phyloP scores from a whole-genome alignment of 2,797 vertebrate genomes.

The Staurois parvus region DNA sequence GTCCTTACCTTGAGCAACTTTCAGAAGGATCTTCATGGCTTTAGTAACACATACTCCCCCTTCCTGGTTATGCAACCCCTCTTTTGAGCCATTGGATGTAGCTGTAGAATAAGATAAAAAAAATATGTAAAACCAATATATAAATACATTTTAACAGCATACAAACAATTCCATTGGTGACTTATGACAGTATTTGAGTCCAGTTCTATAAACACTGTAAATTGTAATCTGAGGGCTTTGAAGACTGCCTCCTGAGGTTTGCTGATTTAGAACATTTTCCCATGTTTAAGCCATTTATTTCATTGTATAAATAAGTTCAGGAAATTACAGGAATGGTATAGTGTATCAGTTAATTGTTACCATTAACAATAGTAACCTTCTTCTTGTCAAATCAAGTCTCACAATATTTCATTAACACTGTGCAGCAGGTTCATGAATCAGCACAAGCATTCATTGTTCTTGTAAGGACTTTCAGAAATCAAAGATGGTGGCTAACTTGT shows the following conservation, averaged over 20 bases:
- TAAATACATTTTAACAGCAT: neutral
- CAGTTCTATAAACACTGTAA: neutral
- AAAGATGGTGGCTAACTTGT: neutral
- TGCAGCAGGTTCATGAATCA: neutral
- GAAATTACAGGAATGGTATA: constrained; percentile 50
- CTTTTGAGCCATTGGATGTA: constrained; percentile 97
- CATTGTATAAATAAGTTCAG: constrained; percentile 47
- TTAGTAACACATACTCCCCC: constrained; percentile 97
- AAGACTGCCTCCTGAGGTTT: constrained; percentile 7
- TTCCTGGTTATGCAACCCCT: constrained; percentile 98
- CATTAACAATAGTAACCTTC: constrained; percentile 52
- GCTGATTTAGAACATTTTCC: constrained; percentile 18
- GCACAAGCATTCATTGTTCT: constrained; percentile 3
- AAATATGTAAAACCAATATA: constrained; percentile 6
- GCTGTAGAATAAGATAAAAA: constrained; percentile 82
- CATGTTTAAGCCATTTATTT: constrained; percentile 33
- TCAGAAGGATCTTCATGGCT: constrained; percentile 99
- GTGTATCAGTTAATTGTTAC: constrained; percentile 54
- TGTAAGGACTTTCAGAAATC: neutral
- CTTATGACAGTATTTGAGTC: constrained; percentile 15
- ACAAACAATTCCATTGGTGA: constrained; percentile 14
- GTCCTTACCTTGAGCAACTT: constrained; percentile 98
- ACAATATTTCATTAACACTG: constrained; percentile 37
- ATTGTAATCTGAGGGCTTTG: constrained; percentile 21
- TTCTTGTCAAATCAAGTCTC: constrained; percentile 25